phyloP scores from a whole-genome alignment of 2,797 vertebrate genomes.

The Acanthurus leucopareius region DNA sequence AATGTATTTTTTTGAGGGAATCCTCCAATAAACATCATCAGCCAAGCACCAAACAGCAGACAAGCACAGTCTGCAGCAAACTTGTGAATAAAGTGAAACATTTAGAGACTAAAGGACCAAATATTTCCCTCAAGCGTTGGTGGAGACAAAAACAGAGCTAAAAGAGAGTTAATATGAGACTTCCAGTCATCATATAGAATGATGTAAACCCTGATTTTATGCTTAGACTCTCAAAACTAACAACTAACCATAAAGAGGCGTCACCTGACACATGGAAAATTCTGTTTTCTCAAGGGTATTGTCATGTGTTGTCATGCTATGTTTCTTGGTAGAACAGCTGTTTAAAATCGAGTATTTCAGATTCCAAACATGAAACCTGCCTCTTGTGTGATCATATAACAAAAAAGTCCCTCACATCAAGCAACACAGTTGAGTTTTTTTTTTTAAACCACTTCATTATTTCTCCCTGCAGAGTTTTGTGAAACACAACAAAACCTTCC shows the following conservation, averaged over 20 bases:
- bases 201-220: too few relatives aligned
- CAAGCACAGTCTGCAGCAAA: neutral
- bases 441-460: neutral
- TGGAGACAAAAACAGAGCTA: neutral
- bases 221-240: too few relatives aligned
- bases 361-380: neutral
- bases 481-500: conserved; percentile 83
- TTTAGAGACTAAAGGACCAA: neutral
- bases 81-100: neutral
- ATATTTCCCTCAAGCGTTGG: neutral
- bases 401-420: neutral
- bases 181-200: too few relatives aligned
- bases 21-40: neutral
- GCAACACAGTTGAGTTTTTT: neutral
- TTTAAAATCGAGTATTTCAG: neutral
- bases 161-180: neutral
- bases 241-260: too few relatives aligned
- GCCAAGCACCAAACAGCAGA: neutral
- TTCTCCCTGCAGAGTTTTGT: conserved; percentile 61
- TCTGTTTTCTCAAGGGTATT: too few relatives aligned
- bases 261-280: too few relatives aligned
- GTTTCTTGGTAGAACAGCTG: too few relatives aligned
- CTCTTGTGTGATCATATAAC: neutral
- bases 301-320: neutral
- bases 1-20: neutral